Base-by-base conservation (phyloP, 2,888 invertebrate genomes). In the Amitus sp. region DNA sequence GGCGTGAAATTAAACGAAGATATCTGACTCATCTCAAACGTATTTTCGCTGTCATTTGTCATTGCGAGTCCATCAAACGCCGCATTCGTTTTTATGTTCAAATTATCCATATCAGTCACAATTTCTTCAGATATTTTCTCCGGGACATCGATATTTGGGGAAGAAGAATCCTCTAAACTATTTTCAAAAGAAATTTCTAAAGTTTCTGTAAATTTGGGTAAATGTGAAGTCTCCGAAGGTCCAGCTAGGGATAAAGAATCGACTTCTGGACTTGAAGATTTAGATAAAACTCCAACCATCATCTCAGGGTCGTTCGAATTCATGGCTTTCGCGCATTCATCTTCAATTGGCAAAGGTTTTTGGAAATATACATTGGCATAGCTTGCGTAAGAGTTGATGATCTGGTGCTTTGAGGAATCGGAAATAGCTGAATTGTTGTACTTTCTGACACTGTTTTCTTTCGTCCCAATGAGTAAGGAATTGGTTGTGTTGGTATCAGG, bases 381-480 rank as follows among this genome's bases (percentile, higher is more conserved):
- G 34, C 27, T 17, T n/a, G 34, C 43, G 12, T 47, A 20, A 17
- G 18, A 42, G 10, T 20, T 4, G 9, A 13, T 1, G 19, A 40
- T 34, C 23, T 53, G 51, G 3, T 23, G 2, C 1, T 5, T 46
- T 33, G 43, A 33, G 12, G 15, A 20, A 28, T 55, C 51, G 51
- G 58, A 39, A 53, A 47, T 30, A 42, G 56, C 48, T 46, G 30
- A 59, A 53, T 40, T 45, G 17, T 50, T 55, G 59, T 34, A 57
- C 28, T 65, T 59, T 56, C 57, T 50, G 62, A 57, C 13, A 52
- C n/a, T 6, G 17, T 56, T 62, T 42, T 51, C 52, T 47, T 46
- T 54, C 48, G 53, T 43, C 9, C 33, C 49, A 17, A 55, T 17
- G 4, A 28, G 17, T 6, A 20, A 34, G n/a, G 23, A 13, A 30